These are phyloP conservation scores for Labrus mixtus DNA, from an alignment of 2,113 vertebrate genomes.

Conservation along the genomic window DNA sequence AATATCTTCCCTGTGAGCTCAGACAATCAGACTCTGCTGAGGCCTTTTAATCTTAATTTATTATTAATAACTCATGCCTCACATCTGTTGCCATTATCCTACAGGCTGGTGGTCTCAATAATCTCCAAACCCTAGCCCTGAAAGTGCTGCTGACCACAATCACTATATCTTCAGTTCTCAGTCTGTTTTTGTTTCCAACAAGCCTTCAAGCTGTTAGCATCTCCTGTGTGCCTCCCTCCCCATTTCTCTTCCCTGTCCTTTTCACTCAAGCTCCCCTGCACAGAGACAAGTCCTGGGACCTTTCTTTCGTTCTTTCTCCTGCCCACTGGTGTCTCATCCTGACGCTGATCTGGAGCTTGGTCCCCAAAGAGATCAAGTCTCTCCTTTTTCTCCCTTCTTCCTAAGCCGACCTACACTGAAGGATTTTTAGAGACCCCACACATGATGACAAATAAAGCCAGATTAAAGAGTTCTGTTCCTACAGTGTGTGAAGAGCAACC, in stretches of 20 bases:
- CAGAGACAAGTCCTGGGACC: neutral
- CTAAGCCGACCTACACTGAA: neutral
- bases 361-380: neutral
- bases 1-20: neutral
- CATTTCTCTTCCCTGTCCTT: neutral
- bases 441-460: too few relatives aligned
- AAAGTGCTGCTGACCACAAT: neutral
- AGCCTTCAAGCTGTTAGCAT: neutral
- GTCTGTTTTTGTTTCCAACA: neutral
- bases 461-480: too few relatives aligned
- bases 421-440: neutral
- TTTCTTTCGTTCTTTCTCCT: neutral
- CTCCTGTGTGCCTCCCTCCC: neutral
- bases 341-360: neutral
- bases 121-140: neutral
- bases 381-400: neutral
- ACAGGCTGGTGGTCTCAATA: neutral
- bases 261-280: neutral
- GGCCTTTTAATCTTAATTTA: too few relatives aligned
- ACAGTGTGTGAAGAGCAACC: too few relatives aligned
- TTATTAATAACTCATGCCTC: neutral
- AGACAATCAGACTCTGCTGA: neutral
- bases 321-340: neutral
- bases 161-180: neutral
- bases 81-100: neutral